Evolutionary conservation across 2,888 invertebrate species (phyloP), one percentile per base, ranked within the genome.

Genomic region (Pasiphila rectangulata): DNA sequence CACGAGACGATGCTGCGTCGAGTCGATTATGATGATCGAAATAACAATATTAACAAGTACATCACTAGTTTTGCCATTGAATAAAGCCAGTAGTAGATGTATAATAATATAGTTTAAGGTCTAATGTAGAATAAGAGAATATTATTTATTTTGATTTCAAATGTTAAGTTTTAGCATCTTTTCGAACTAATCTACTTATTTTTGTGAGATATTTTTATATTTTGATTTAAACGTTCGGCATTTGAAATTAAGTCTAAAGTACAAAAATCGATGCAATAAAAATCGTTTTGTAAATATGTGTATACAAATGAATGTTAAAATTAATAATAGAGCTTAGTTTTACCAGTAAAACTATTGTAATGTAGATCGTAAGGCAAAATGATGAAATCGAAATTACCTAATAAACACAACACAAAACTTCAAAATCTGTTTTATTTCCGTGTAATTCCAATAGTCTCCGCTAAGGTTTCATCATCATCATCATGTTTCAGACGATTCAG

Each of bases 261-360:
- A 68, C 68, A 70, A 67, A 65, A 69, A 56, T 48, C 58, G 51
- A 56, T 51, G 56, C 54, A 79, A 81, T 79, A 72, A 62, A n/a
- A 67, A 63, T 69, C 74, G 60, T 78, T 79, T 83, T 86, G 86
- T 86, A 86, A 86, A 86, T 86, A 86, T 86, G 85, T 86, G 85
- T 83, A 85, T 49, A 86, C 78, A 77, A 64, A 65, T 63, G 49
- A 74, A 67, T 69, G 68, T 69, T 71, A 67, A 70, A 67, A 77
- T 69, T 72, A 73, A 72, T 72, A 30, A 73, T 74, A 70, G 69
- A 70, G 66, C 67, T 47, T 57, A 54, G 51, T 62, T 62, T 54
- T 61, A 66, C 48, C 47, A 51, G 52, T 35, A 60, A 69, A 64
- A 57, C 48, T 68, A 66, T 63, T 67, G 56, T 65, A 67, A 69